Base-by-base conservation (phyloP, 2,797 vertebrate genomes). In the Hyperoplus lanceolatus region DNA sequence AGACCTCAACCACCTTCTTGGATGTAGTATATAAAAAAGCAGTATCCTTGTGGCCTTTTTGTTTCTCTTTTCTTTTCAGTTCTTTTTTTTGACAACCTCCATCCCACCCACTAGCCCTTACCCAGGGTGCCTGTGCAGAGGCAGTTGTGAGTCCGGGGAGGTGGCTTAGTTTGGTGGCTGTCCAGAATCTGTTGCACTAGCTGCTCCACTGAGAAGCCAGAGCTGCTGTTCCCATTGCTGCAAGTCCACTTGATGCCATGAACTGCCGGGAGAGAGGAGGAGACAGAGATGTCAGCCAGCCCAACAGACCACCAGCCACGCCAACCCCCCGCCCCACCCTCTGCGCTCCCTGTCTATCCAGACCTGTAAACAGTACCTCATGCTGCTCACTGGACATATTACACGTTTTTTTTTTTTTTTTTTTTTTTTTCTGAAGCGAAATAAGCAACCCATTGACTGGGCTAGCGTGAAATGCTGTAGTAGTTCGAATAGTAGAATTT, bases 191-290 rank as follows among this genome's bases (percentile, higher is more conserved):
- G 98, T 92, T 99, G 98, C 81, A 99, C 98, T 72, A 99, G 96
- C 96, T 99, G 98, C 92, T 99, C 98, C 96, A 99, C 98, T 1
- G 98, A 99, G 96, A 99, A 99, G 94, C 98, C 98, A 59, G 98
- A 97, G 95, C 98, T 99, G 97, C 96, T 99, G 96, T 97, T 99
- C 74, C 98, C 98, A 79, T 99, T 99, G 97, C 97, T 99, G 97
- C 98, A 99, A 82, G 98, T 99, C 98, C 98, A 99, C 95, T 99
- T 99, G 96, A 99, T 99, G 95, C 98, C 98, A 92, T 99, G 98
- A 97, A 99, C 98, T 99, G 95, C 64, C 86, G 92, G 95, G 93
- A 96, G 92, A 96, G 81, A 94, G 93, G 81, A 91, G 92, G 94
- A 93, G 92, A 93, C 91, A 95, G 90, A 95, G 93, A 93, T 77